Evolutionary conservation across 2,888 invertebrate species (phyloP).

Genomic region (Drosophila histrio): DNA sequence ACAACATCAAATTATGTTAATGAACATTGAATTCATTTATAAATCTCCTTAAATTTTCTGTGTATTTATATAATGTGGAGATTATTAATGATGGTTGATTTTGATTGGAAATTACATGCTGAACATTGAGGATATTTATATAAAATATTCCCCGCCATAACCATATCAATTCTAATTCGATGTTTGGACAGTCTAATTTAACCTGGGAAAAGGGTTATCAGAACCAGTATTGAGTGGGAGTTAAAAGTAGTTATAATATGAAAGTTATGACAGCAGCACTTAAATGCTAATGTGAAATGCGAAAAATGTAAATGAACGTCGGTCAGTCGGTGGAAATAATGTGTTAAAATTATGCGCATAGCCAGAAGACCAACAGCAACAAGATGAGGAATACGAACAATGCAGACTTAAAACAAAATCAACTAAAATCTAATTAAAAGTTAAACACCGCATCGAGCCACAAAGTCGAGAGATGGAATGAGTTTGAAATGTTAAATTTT

Average conservation of each 20-base stretch:
- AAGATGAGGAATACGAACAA: not conserved
- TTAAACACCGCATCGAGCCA: constrained; percentile 54
- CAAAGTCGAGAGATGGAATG: constrained; percentile 47
- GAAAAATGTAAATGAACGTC: constrained; percentile 57
- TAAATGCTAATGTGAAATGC: constrained; percentile 41
- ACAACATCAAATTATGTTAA: not conserved
- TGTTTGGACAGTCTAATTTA: constrained; percentile 9
- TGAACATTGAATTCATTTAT: not conserved
- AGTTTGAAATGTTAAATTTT: constrained; percentile 53
- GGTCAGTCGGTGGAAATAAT: constrained; percentile 60
- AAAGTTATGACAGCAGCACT: constrained; percentile 39
- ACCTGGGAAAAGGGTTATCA: not conserved
- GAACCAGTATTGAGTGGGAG: not conserved
- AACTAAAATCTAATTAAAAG: constrained; percentile 74
- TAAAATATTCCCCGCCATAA: not conserved
- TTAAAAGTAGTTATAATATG: constrained; percentile 14
- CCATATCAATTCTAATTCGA: not conserved
- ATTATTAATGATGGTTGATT: not conserved
- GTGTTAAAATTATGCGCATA: constrained; percentile 55
- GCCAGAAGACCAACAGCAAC: not conserved
- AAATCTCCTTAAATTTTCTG: not conserved
- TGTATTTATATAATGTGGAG: not conserved
- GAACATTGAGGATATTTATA: not conserved
- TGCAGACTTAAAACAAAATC: constrained; percentile 38
- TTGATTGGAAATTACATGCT: not conserved